phyloP scores from a whole-genome alignment of 1,140 invertebrate species.

The Capitella teleta region DNA sequence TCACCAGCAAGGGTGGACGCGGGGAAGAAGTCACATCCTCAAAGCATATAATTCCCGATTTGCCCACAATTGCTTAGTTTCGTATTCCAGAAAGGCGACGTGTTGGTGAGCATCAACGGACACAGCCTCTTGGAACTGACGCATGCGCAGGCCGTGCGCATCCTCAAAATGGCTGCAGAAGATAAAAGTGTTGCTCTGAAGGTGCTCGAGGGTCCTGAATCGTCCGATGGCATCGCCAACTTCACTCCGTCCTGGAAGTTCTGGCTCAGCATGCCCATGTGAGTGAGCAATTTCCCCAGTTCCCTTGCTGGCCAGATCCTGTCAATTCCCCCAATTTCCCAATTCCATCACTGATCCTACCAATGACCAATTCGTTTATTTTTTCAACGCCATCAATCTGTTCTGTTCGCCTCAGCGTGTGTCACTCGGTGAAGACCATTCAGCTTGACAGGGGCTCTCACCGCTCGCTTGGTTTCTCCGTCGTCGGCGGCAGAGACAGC shows the following conservation, averaged over 20 bases:
- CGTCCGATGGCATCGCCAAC: slow-evolving; percentile 35
- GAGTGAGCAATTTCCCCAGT: slow-evolving; percentile 7
- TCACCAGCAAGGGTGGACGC: too few relatives aligned
- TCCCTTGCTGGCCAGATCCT: slow-evolving; percentile 3
- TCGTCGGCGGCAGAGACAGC: slow-evolving; percentile 46
- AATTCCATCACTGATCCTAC: too few relatives aligned
- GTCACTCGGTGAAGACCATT: slow-evolving; percentile 44
- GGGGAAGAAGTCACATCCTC: too few relatives aligned
- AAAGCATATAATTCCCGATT: too few relatives aligned
- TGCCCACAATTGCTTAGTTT: too few relatives aligned
- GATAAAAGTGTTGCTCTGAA: slow-evolving; percentile 38
- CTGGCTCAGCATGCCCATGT: slow-evolving; percentile 46
- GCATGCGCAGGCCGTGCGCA: slow-evolving; percentile 43
- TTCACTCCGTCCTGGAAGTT: slow-evolving; percentile 48
- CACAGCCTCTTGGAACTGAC: slow-evolving; percentile 41
- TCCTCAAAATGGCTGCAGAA: slow-evolving; percentile 41
- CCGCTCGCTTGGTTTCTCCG: slow-evolving; percentile 45
- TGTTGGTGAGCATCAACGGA: slow-evolving; percentile 44
- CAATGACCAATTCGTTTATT: too few relatives aligned
- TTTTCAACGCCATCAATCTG: too few relatives aligned
- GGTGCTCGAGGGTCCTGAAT: slow-evolving; percentile 44
- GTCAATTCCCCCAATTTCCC: too few relatives aligned
- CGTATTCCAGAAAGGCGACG: slow-evolving; percentile 45
- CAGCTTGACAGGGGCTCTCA: slow-evolving; percentile 36
- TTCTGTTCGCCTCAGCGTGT: slow-evolving; percentile 26